Evolutionary conservation across 2,888 invertebrate species (phyloP), one percentile per base, ranked within the genome.

Genomic region (Lepidonotus clava): DNA sequence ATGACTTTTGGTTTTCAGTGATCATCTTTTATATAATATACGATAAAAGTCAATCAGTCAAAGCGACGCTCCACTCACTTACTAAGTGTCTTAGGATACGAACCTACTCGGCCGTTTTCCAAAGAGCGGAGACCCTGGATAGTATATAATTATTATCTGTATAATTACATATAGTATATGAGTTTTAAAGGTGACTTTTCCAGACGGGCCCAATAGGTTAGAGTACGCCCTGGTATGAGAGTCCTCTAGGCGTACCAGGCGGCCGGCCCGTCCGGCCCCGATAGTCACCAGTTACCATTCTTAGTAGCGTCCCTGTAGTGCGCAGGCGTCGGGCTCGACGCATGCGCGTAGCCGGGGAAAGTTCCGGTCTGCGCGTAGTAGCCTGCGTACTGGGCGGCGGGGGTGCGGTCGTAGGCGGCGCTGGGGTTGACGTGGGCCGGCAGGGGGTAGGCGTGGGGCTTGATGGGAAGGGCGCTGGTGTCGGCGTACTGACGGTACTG

Each of bases 371-470:
- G 40, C 66, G 86, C 61, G 41, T 86, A 87, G 76, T 86, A 86
- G 34, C 85, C 83, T 53, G 71, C 84, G 76, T 87, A 88, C 40
- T 46, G 86, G 11, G 84, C 51, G 1, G 87, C 38, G 41, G 85
- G 56, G 28, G 84, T 67, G 46, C 80, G 76, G 34, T 83, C 76
- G 11, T 76, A n/a, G 36, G 41, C 28, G 32, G 86, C 56, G 40
- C 46, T 61, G n/a, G n/a, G n/a, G 66, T 86, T 83, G 46, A 86
- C 87, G 46, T 86, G 86, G 0, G 88, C 89, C 0, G 89, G 88
- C 34, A 89, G 87, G n/a, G 89, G 87, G 87, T 89, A 89, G 6
- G 89, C 89, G 41, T 89, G 89, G 28, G 89, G 89, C 84, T 89
- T 88, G 41, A 89, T 88, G 34, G 89, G 89, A 76, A 89, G 87